Base-by-base conservation (phyloP, 2,113 vertebrate species). In the Chionodraco myersi region DNA sequence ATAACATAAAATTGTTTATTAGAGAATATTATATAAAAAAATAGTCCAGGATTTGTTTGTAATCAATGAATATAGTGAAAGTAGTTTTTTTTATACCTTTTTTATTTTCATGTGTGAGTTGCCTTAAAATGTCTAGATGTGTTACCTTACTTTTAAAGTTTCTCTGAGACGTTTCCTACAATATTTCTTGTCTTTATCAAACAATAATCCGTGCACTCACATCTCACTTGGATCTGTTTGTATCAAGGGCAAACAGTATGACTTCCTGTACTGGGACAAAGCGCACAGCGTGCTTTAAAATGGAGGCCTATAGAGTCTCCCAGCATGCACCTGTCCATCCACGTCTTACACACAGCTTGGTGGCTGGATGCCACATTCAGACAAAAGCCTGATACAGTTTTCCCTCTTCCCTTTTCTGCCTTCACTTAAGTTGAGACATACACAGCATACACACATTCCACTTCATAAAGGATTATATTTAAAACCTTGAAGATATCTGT, bases 191-290 rank as follows among this genome's bases (percentile, higher is more conserved):
- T 77, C 4, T 88, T 87, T 83, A 75, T 91, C 78, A 80, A 85
- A 81, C 26, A 66, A 79, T 69, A 51, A 84, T 77, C 66, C 6
- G 74, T 61, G 71, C 54, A 61, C 82, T 84, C 59, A 86, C 69
- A 53, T 84, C 59, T 86, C 69, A 53, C 67, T 86, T 85, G 61
- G 82, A 92, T 90, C 80, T 66, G 47, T 84, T 86, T 56, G 69
- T 71, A 88, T 83, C 83, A 91, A 94, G 93, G 89, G 88, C 92
- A 91, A 92, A 93, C 90, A 80, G 67, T 83, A 53, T 53, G 84
- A 75, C 66, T 72, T 87, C 76, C 87, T 79, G 59, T 82, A 78
- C 60, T 56, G 81, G 82, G 84, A 90, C 86, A 91, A 86, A 82
- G 70, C 61, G 61, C 83, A 70, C 91, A 85, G 79, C 84, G 58